Conservation (phyloP, 1,140 invertebrate genomes). For the Trinorchestia longiramus region DNA sequence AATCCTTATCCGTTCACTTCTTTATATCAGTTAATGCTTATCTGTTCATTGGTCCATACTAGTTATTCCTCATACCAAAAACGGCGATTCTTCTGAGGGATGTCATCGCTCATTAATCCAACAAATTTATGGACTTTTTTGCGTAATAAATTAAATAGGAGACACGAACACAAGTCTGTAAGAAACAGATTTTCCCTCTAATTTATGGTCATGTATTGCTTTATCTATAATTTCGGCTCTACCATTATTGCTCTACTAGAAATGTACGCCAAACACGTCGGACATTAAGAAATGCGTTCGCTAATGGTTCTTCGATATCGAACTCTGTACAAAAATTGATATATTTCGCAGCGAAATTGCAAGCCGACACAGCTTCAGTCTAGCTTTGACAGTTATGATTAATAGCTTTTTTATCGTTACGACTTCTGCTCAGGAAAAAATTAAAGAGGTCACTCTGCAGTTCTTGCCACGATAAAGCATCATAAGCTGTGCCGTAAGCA, state of each 20-base stretch:
- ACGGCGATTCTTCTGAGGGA: not conserved
- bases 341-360: not conserved
- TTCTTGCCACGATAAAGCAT: not conserved
- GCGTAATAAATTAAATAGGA: not conserved
- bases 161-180: not conserved
- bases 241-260: not conserved
- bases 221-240: not conserved
- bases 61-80: not conserved
- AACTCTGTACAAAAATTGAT: slow-evolving; percentile 1
- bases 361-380: not conserved
- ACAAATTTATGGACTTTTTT: not conserved
- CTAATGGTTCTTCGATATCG: slow-evolving; percentile 7
- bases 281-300: not conserved
- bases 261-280: not conserved
- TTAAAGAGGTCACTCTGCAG: not conserved
- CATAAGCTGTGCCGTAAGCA: not conserved
- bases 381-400: not conserved
- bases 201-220: not conserved
- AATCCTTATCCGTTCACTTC: too few relatives aligned
- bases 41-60: not conserved
- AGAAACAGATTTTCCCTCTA: not conserved
- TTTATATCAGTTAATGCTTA: not conserved
- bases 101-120: not conserved
- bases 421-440: not conserved
- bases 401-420: not conserved